Conservation (phyloP, 2,113 vertebrate species). For the Micronycteris hirsuta region DNA sequence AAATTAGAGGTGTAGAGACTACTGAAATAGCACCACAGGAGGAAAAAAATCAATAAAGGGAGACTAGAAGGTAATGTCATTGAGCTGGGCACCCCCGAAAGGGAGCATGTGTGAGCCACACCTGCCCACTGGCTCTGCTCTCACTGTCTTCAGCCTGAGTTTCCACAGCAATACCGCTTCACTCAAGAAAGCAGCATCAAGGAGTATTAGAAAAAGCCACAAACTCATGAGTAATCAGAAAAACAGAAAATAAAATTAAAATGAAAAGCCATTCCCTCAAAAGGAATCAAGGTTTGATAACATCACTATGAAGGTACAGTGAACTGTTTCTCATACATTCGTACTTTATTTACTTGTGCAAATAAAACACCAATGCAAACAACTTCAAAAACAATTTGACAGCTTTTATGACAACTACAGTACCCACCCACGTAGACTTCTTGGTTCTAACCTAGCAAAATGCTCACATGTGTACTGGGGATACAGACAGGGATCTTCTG, state of each 20-base stretch:
- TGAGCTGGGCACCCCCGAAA: not conserved
- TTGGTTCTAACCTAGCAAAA: not conserved
- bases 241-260: not conserved
- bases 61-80: not conserved
- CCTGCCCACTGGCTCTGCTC: not conserved
- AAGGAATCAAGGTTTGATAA: not conserved
- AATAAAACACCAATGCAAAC: not conserved
- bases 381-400: not conserved
- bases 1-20: slow-evolving; percentile 42
- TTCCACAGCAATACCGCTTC: not conserved
- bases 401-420: not conserved
- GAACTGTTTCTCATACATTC: not conserved
- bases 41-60: not conserved
- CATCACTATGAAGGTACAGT: not conserved
- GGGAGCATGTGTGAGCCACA: not conserved
- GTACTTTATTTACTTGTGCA: not conserved
- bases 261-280: not conserved
- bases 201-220: not conserved
- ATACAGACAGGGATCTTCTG: not conserved
- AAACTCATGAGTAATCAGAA: not conserved
- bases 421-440: not conserved
- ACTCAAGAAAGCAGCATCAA: not conserved
- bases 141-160: not conserved
- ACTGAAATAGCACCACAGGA: slow-evolving; percentile 19
- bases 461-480: not conserved